Evolutionary conservation across 2,888 invertebrate genomes (phyloP).

Genomic region (Torymus aiolomorphi): DNA sequence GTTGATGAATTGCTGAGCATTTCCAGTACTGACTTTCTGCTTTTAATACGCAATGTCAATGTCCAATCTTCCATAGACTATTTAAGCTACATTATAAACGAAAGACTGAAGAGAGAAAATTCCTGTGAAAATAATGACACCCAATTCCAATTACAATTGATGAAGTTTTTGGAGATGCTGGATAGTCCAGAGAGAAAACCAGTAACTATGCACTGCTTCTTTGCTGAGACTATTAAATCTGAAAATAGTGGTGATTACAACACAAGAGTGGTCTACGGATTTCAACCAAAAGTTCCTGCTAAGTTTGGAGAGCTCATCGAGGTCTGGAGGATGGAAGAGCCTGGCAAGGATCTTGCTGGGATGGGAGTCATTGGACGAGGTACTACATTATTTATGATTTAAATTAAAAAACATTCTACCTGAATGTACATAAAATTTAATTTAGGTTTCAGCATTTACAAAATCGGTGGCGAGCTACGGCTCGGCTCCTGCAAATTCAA

Average conservation of each 20-base stretch:
- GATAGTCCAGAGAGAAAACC: conserved; percentile 43
- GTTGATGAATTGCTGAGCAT: conserved; percentile 54
- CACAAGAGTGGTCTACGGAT: conserved; percentile 42
- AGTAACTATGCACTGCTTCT: conserved; percentile 52
- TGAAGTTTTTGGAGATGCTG: conserved; percentile 21
- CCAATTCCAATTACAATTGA: conserved; percentile 37
- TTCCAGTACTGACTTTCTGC: conserved; percentile 59
- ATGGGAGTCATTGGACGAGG: conserved; percentile 66
- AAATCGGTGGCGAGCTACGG: conserved; percentile 67
- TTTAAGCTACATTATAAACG: conserved; percentile 47
- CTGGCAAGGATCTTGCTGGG: conserved; percentile 62
- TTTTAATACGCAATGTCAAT: conserved; percentile 64
- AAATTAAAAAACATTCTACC: too few species aligned
- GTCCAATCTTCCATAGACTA: conserved; percentile 55
- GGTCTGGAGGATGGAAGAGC: conserved; percentile 49
- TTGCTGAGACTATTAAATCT: conserved; percentile 43
- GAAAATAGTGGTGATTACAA: conserved; percentile 34
- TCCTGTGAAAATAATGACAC: conserved; percentile 20
- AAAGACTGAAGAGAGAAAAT: conserved; percentile 58
- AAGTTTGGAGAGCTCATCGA: conserved; percentile 50
- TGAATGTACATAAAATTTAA: not conserved
- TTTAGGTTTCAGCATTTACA: conserved; percentile 67
- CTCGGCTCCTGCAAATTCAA: conserved; percentile 66
- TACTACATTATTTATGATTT: conserved; percentile 31
- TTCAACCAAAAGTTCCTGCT: conserved; percentile 40